A percentile compares a stretch with the other conserved stretches of the same genome.
These are phyloP conservation scores for Plectropomus leopardus DNA, from an alignment of 2,113 vertebrate genomes.

Conservation along the genomic window DNA sequence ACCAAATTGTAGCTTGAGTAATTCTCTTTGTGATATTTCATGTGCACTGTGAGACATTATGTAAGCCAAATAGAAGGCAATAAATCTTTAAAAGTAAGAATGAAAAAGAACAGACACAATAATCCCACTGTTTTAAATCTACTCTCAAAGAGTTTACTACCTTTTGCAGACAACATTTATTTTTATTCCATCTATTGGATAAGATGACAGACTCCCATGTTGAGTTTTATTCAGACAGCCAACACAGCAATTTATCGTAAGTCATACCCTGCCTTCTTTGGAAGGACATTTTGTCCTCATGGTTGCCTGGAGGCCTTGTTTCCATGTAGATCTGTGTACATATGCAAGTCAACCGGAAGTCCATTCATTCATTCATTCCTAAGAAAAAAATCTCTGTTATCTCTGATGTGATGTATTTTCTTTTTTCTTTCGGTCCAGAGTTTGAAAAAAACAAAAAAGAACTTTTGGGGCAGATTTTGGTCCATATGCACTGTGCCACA, in stretches of 20 bases:
- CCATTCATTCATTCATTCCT: not conserved
- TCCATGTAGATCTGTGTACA: too few species aligned
- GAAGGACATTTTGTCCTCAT: not conserved
- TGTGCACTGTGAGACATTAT: not conserved
- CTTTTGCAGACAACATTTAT: not conserved
- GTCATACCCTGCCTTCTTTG: not conserved
- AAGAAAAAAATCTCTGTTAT: not conserved
- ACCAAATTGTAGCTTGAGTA: not conserved
- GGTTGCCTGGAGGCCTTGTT: too few species aligned
- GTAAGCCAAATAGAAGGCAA: not conserved
- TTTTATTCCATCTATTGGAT: not conserved
- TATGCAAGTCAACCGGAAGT: too few species aligned
- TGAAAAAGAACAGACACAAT: not conserved
- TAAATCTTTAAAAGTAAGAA: not conserved
- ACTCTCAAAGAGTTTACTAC: not conserved
- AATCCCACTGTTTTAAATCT: not conserved
- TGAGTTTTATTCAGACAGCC: not conserved
- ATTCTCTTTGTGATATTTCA: not conserved
- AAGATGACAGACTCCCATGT: not conserved
- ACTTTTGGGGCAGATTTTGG: too few species aligned
- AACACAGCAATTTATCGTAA: not conserved
- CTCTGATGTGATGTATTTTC: too few species aligned
- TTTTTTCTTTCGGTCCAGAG: too few species aligned
- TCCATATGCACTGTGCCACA: too few species aligned
- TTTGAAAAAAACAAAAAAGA: too few species aligned